Base-by-base conservation (phyloP, 1,140 invertebrate genomes). In the Microplitis demolitor region DNA sequence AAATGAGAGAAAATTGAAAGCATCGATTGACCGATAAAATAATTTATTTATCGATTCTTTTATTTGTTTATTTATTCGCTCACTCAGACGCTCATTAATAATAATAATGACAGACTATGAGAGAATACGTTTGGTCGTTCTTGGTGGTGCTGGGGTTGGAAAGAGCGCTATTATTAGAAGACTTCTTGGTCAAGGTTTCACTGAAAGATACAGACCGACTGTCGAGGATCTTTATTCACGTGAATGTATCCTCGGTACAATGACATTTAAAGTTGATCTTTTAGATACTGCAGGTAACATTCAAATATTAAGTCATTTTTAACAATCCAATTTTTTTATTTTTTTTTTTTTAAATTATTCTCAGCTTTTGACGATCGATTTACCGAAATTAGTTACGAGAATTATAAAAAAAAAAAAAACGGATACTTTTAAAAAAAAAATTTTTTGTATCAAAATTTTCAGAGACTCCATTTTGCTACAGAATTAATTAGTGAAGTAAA, bases 181-280 rank as follows among this genome's bases (percentile, higher is more conserved):
- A 63, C 94, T 97, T 79, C 89, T 97, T n/a, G 94, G 92, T 80
- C 94, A 95, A 80, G 92, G 91, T 6, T 97, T 94, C 82, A 90
- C 89, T 11, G 93, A 95, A 76, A 93, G 94, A 78, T 97, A 97
- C 82, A 90, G 92, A 75, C 92, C 94, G 73, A 97, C 96, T 1
- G 93, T 97, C 3, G 96, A 97, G 82, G 96, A 97, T 83, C 88
- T 97, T 2, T 96, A 96, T 82, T 95, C 92, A 78, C 89, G 93
- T 62, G 94, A 97, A 85, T 97, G 94, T 81, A 91, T 95, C 76
- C 87, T 97, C 37, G 91, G 92, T 9, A 89, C 90, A 39, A 89
- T 93, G 73, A 93, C 91, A 4, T 87, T 95, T 8, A 95, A 95
- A 88, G 94, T 97, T 51, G 95, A 97, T 82, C 94, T 97, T 58